phyloP scores from a whole-genome alignment of 2,113 vertebrate genomes.

The Pachypanchax playfairii region DNA sequence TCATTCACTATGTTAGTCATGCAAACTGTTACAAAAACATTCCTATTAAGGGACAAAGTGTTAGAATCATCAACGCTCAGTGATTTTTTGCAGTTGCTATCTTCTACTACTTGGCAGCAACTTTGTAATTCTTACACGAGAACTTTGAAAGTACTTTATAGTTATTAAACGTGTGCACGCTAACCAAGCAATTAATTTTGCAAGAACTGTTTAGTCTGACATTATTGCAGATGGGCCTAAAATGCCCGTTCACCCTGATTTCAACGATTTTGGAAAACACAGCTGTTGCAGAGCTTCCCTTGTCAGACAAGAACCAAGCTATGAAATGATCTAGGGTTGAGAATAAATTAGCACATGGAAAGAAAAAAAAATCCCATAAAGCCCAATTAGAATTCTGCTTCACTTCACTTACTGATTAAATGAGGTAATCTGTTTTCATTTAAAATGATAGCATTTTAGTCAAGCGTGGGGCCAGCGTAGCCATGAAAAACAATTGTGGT shows the following conservation, averaged over 20 bases:
- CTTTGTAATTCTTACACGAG: background rate
- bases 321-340: slow-evolving; percentile 27
- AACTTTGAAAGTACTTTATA: background rate
- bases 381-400: slow-evolving; percentile 73
- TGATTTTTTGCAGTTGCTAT: background rate
- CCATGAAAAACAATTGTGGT: slow-evolving; percentile 71
- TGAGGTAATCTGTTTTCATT: slow-evolving; percentile 72
- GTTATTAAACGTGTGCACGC: background rate
- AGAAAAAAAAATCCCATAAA: slow-evolving; percentile 53
- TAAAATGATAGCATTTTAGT: slow-evolving; percentile 71
- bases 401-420: slow-evolving; percentile 72
- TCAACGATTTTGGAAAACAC: slow-evolving; percentile 65
- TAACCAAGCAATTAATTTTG: background rate
- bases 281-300: slow-evolving; percentile 54
- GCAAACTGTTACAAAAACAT: slow-evolving; percentile 17
- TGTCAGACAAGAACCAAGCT: slow-evolving; percentile 23
- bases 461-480: slow-evolving; percentile 62
- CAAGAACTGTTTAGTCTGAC: slow-evolving; percentile 36
- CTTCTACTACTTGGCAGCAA: slow-evolving; percentile 1
- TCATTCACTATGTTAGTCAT: slow-evolving; percentile 5
- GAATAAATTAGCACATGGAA: slow-evolving; percentile 8
- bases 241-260: slow-evolving; percentile 55
- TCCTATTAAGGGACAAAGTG: slow-evolving; percentile 16
- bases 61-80: slow-evolving; percentile 10
- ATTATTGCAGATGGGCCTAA: slow-evolving; percentile 33